Conservation (phyloP, 2,888 invertebrate genomes). For the Priocnemis perturbator region DNA sequence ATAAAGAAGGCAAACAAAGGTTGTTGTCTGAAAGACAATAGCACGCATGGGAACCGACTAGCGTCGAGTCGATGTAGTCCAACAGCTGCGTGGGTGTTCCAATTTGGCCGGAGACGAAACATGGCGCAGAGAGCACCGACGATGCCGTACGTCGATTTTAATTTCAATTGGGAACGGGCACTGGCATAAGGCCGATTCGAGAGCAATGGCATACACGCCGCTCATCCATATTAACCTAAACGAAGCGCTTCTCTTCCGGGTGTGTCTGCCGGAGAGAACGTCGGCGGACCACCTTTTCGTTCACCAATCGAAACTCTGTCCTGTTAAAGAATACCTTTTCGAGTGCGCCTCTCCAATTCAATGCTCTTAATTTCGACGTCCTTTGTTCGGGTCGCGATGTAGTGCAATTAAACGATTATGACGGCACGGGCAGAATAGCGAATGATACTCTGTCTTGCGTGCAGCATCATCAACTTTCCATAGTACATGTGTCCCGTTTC, state of each 20-base stretch:
- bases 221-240: conserved; percentile 58
- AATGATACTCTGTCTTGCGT: no score
- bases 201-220: conserved; percentile 32
- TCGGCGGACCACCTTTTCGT: conserved; percentile 40
- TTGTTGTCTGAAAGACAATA: no score
- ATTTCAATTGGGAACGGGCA: conserved; percentile 47
- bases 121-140: conserved; percentile 21
- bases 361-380: not conserved
- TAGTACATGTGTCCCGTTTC: no score
- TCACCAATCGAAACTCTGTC: conserved; percentile 17
- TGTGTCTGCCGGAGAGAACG: conserved; percentile 40
- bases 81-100: conserved; percentile 54
- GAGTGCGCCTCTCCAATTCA: no score
- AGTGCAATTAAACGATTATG: no score
- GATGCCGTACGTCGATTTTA: conserved; percentile 46
- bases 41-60: no score
- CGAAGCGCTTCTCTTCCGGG: conserved; percentile 52
- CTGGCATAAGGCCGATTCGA: conserved; percentile 37
- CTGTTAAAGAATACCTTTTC: conserved; percentile 26
- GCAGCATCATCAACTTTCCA: no score
- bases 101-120: conserved; percentile 48
- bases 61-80: no score
- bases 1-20: no score
- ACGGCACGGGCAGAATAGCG: no score
- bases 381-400: no score